Base-by-base conservation (phyloP, 2,797 vertebrate species). In the Muraenolepis orangiensis region DNA sequence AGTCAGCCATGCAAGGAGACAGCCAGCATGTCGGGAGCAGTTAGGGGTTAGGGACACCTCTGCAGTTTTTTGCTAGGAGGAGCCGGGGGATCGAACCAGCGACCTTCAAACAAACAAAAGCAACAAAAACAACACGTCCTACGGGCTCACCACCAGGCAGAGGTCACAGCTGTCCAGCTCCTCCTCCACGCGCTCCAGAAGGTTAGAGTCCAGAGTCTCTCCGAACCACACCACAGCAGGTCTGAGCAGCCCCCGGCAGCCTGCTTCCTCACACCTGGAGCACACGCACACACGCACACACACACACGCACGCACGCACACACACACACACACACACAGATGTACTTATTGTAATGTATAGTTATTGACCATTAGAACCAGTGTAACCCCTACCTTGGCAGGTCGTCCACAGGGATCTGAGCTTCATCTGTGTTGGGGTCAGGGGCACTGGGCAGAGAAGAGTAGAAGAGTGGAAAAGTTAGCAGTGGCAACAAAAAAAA, bases 211-310 rank as follows among this genome's bases (percentile, higher is more conserved):
- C 87, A 99, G 92, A 66, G 94, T 93, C 84, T 99, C 98, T 20
- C 97, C 97, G 76, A 99, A 99, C 98, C 98, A 99, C 61, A 99
- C 95, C 0, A 99, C 96, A 0, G 96, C 95, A 70, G 98, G 98
- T 64, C 98, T 94, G 78, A 99, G 91, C 68, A 98, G 94, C 64
- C 96, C 98, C 0, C 81, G 87, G 74, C 97, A 99, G 13, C 84
- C 91, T 0, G 82, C 84, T 75, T 94, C 93, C 81, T 96, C 94
- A 73, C 98, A 99, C 88, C 97, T 98, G 87, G 68, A 66, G 78
- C 29, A 72, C 71, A 82, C 68, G 80, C 14, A 78, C 29, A 78
- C 76, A 78, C 34, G 69, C 28, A 79, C 20, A 75, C 57, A 80
- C 71, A 67, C 68, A 66, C 31, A 38, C 28, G 74, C 36, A 46